Evolutionary conservation across 2,888 invertebrate species (phyloP).

Genomic region (Acanthosoma haemorrhoidale): DNA sequence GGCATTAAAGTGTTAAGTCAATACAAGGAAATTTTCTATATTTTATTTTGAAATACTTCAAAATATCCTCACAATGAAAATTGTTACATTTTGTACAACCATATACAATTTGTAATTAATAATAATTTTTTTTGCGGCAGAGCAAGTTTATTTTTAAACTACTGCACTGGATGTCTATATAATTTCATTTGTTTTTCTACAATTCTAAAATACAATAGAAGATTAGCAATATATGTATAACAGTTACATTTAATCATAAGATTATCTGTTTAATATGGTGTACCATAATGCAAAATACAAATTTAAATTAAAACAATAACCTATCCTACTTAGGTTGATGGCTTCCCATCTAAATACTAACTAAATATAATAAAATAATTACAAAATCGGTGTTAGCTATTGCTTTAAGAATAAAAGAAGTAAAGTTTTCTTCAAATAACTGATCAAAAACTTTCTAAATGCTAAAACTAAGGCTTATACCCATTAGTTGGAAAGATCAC

Average conservation of each 20-base stretch:
- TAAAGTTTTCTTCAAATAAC: slow-evolving; percentile 17
- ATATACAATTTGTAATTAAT: slow-evolving; percentile 46
- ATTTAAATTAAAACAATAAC: slow-evolving; percentile 33
- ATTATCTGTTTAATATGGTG: slow-evolving; percentile 37
- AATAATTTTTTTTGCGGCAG: slow-evolving; percentile 39
- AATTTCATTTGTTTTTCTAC: slow-evolving; percentile 35
- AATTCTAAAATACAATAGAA: slow-evolving; percentile 37
- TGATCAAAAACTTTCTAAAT: slow-evolving; percentile 20
- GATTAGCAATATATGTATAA: slow-evolving; percentile 37
- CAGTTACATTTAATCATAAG: slow-evolving; percentile 33
- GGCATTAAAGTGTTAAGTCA: not conserved
- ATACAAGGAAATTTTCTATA: slow-evolving; percentile 38
- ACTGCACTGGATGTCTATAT: slow-evolving; percentile 39
- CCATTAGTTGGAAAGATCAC: slow-evolving; percentile 13
- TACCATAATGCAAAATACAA: slow-evolving; percentile 34
- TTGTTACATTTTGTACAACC: slow-evolving; percentile 52
- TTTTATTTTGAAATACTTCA: slow-evolving; percentile 42
- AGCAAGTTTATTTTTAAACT: slow-evolving; percentile 37
- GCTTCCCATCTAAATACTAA: slow-evolving; percentile 26
- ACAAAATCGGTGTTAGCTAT: slow-evolving; percentile 25
- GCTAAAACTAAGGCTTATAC: slow-evolving; percentile 29
- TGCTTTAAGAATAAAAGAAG: slow-evolving; percentile 22
- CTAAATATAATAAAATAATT: slow-evolving; percentile 30
- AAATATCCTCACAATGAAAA: slow-evolving; percentile 45
- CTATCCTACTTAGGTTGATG: slow-evolving; percentile 32